Evolutionary conservation across 2,888 invertebrate genomes (phyloP), one percentile per base, ranked within the genome.

Genomic region (Agrochola litura): DNA sequence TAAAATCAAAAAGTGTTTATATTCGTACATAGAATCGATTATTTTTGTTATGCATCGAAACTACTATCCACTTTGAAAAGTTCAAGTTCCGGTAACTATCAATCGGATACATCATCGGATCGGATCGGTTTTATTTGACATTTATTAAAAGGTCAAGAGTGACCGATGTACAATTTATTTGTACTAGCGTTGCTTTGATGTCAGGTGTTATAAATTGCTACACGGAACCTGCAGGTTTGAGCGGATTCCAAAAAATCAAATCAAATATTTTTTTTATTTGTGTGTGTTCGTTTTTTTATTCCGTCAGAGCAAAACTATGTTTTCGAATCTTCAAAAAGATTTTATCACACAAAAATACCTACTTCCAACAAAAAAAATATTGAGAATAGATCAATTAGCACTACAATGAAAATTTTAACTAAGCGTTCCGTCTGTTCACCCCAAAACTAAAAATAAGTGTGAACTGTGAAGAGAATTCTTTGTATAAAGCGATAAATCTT

Each of bases 391-490:
- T 46, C 46, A 16, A 49, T 71, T 56, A 41, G 30, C 49, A 63
- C 3, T 79, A 54, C 22, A 63, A 41, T 64, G 25, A 14, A n/a
- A 70, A 56, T 41, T 56, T 3, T 43, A 61, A 63, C 6, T 41
- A 46, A 79, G 22, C 56, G 8, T 10, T 56, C 41, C 0, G 72
- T 80, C 10, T 63, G n/a, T 80, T 77, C 73, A 80, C 56, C 72
- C 80, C 41, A 3, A 56, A 63, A 58, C 80, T 41, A 77, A 72
- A 71, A 64, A 80, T 64, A 80, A 77, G 49, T 58, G 54, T 75
- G 41, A 30, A 41, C 19, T 56, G 56, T 49, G 49, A 79, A 61
- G 16, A 67, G 19, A 30, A 46, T 9, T 70, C 41, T 63, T 56
- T 64, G 80, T 71, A 43, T 77, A 79, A 1, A 52, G 49, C n/a